A percentile compares a stretch with the other conserved stretches of the same genome.
Conservation (phyloP, 2,113 vertebrate genomes). For the Galemys pyrenaicus region DNA sequence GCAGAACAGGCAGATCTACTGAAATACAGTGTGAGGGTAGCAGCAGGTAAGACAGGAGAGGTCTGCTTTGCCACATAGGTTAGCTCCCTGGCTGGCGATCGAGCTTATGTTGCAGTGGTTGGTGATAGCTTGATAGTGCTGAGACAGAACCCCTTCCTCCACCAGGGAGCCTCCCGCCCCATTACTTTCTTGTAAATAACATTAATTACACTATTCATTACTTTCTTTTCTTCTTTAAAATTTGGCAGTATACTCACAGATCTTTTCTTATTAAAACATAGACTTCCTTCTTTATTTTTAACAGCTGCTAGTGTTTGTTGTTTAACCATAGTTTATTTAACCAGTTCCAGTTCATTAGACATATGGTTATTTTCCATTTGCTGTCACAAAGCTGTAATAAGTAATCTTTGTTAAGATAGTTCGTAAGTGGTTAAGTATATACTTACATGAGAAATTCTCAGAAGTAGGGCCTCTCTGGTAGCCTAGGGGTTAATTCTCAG, state of each 20-base stretch:
- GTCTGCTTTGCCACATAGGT: no score
- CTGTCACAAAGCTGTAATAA: constrained; percentile 9
- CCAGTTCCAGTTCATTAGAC: background rate
- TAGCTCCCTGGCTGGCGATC: no score
- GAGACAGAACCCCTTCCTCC: no score
- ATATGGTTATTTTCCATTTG: background rate
- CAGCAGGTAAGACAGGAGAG: no score
- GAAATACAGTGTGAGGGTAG: no score
- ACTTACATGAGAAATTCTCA: background rate
- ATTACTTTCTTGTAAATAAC: background rate
- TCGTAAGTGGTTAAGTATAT: background rate
- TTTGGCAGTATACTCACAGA: background rate
- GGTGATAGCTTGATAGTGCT: no score
- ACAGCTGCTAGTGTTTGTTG: background rate
- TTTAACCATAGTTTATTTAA: background rate
- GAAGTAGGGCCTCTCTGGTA: no score
- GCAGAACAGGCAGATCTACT: no score
- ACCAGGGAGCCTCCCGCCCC: no score
- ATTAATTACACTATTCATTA: background rate
- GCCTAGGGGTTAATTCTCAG: no score
- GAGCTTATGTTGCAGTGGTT: no score
- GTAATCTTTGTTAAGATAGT: background rate
- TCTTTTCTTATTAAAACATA: background rate
- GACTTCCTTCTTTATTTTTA: background rate
- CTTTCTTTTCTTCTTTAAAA: background rate